Evolutionary conservation across 1,140 invertebrate species (phyloP), one percentile per base, ranked within the genome.

Genomic region (Prorops nasuta): DNA sequence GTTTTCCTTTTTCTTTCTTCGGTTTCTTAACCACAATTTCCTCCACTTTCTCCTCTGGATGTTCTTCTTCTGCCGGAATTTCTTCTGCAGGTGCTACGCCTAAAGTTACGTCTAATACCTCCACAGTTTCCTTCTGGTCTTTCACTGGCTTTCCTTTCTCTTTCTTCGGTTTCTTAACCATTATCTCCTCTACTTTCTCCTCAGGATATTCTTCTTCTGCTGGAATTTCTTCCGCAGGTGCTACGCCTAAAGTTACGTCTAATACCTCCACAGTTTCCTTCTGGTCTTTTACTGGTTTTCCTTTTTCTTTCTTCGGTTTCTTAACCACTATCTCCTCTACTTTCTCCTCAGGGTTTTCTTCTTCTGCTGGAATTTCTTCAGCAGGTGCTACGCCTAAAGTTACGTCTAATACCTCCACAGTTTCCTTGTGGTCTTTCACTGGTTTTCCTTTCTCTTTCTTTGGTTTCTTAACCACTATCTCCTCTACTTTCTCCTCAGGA

Each of bases 401-500:
- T n/a, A n/a, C n/a, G n/a, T n/a, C n/a, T n/a, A n/a, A n/a, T n/a
- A n/a, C 24, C 3, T 51, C 15, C 58, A 45, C 32, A 3, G 54
- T 56, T 62, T 64, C 55, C 10, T 56, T 51, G 17, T 56, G 52
- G 42, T 39, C 54, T 51, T 58, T 65, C 54, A 6, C 24, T 32
- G 46, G 36, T 28, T 15, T 52, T 51, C 12, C 44, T 15, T 52
- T 51, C 12, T 46, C 39, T 42, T 39, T 32, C 21, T 38, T 20
- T 41, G 44, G n/a, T 34, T 28, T 41, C 16, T 32, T 24, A 3
- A 48, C 35, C 24, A 51, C 42, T 9, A 62, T 44, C 40, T 62
- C 12, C 60, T 57, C 47, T 56, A 49, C 64, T 24, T 51, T 22
- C 1, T 64, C 60, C 45, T 60, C 63, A n/a, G 64, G 50, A 50